Base-by-base conservation (phyloP, 2,797 vertebrate genomes). In the Leptoclinus maculatus region DNA sequence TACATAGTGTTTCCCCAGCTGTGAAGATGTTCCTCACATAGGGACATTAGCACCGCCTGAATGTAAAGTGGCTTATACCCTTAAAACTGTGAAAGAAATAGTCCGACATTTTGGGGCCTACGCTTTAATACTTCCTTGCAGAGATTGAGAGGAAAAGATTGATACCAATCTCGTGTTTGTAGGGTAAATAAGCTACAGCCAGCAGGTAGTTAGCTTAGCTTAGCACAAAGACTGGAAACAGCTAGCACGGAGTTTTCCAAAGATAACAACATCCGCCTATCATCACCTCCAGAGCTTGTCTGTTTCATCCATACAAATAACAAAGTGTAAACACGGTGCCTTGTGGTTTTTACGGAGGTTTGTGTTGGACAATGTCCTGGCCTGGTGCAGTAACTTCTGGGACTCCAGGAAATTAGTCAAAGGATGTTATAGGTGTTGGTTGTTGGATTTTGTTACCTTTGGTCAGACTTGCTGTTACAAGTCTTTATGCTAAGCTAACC, bases 1-100 rank as follows among this genome's bases (percentile, higher is more conserved):
- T 70, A 54, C 47, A 82, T 45, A 14, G 21, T 41, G n/a, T 76
- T 43, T 71, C 3, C 25, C 21, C 51, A 32, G 59, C 49, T 47
- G 59, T n/a, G 68, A 45, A 74, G 43, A 53, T 58, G 14, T 39
- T 66, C 60, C 47, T 63, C 53, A 66, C 25, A 56, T 38, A 32
- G 23, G 53, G 36, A 80, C 34, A 74, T 63, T 49, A 49, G 27
- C 39, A 29, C 59, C 16, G 7, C 19, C 25, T 62, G 38, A 57
- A 73, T 38, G 72, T 68, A 59, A 66, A 71, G n/a, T 53, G 19
- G 6, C 14, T 19, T 43, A 72, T 25, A 29, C 27, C 25, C 54
- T 27, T 16, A 54, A 51, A 64, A 21, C 9, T 41, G 1, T 59
- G 23, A 34, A 60, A 51, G 58, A 34, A 34, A 32, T 58, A 32